Evolutionary conservation across 2,888 invertebrate species (phyloP).

Genomic region (Drosophila glabriapex): DNA sequence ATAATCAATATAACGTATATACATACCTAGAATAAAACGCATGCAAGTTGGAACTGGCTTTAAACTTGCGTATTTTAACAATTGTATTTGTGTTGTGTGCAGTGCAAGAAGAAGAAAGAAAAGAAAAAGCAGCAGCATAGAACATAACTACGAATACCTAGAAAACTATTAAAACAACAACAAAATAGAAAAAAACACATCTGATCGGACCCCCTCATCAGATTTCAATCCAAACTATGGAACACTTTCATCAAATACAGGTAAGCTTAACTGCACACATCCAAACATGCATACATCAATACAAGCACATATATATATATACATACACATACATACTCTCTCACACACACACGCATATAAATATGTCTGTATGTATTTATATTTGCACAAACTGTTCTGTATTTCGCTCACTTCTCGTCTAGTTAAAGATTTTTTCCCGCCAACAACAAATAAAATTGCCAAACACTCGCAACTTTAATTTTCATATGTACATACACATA

Average conservation of each 20-base stretch:
- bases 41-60: slow-evolving; percentile 60
- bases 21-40: slow-evolving; percentile 61
- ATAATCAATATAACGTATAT: slow-evolving; percentile 69
- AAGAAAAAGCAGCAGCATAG: slow-evolving; percentile 40
- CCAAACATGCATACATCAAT: slow-evolving; percentile 22
- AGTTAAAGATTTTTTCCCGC: slow-evolving; percentile 54
- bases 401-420: slow-evolving; percentile 37
- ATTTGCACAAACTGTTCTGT: slow-evolving; percentile 41
- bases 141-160: slow-evolving; percentile 32
- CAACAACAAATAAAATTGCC: slow-evolving; percentile 60
- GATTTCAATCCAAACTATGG: slow-evolving; percentile 70
- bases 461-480: slow-evolving; percentile 46
- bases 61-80: slow-evolving; percentile 51
- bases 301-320: slow-evolving; percentile 3
- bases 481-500: slow-evolving; percentile 9
- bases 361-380: slow-evolving; percentile 18
- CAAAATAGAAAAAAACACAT: slow-evolving; percentile 13
- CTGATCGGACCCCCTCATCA: slow-evolving; percentile 12
- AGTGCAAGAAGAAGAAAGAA: slow-evolving; percentile 46
- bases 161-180: slow-evolving; percentile 24
- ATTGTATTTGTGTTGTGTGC: slow-evolving; percentile 58
- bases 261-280: slow-evolving; percentile 78
- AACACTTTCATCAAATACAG: slow-evolving; percentile 85
- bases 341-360: slow-evolving; percentile 10
- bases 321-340: slow-evolving; percentile 2